phyloP scores from a whole-genome alignment of 2,888 invertebrate genomes.

The Hyppa rectilinea region DNA sequence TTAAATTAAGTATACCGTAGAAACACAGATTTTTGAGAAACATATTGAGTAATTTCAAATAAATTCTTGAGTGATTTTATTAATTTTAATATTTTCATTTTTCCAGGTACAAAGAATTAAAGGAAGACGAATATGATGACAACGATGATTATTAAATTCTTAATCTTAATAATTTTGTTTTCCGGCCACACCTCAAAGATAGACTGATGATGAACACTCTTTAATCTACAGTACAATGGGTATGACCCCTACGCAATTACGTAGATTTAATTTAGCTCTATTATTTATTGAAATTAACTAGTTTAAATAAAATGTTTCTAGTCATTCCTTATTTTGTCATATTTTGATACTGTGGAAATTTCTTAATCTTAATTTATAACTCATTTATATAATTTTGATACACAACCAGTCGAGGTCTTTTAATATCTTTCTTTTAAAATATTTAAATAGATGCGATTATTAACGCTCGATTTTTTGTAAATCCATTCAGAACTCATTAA shows the following conservation, averaged over 20 bases:
- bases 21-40: too few relatives aligned
- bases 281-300: conserved; percentile 12
- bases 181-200: too few relatives aligned
- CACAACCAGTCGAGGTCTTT: not conserved
- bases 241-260: not conserved
- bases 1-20: too few relatives aligned
- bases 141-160: not conserved
- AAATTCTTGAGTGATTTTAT: not conserved
- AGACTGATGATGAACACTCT: not conserved
- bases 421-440: not conserved
- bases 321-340: conserved; percentile 9
- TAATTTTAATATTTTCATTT: not conserved
- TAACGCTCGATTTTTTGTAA: not conserved
- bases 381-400: too few relatives aligned
- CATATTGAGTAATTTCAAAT: too few relatives aligned
- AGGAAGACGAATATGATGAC: not conserved
- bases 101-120: conserved; percentile 1
- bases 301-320: conserved; percentile 3
- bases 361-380: not conserved
- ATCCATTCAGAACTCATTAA: not conserved
- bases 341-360: not conserved
- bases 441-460: too few relatives aligned
- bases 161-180: not conserved
- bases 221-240: not conserved
- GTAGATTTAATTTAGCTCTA: not conserved